A percentile compares a stretch with the other conserved stretches of the same genome.
Evolutionary conservation across 2,888 invertebrate species (phyloP).

Genomic region (Galerucella nymphaeae): DNA sequence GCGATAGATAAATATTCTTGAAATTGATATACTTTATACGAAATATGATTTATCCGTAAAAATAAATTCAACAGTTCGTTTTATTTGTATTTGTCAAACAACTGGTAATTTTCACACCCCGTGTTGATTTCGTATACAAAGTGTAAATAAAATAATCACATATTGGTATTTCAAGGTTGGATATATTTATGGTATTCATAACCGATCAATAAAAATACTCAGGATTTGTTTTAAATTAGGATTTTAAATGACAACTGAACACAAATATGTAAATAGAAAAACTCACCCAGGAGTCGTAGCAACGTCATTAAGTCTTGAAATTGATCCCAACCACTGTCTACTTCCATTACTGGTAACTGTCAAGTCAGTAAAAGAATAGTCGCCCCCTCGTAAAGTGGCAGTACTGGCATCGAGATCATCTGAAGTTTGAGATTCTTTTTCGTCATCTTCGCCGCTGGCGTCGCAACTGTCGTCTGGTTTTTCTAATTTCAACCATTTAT

Average conservation of each 20-base stretch:
- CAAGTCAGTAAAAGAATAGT: slow-evolving; percentile 59
- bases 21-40: too few species aligned
- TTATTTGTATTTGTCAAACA: neutral
- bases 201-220: neutral
- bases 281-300: slow-evolving; percentile 54
- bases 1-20: too few species aligned
- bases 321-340: slow-evolving; percentile 81
- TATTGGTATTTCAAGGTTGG: slow-evolving; percentile 13
- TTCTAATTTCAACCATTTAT: slow-evolving; percentile 76
- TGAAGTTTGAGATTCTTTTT: slow-evolving; percentile 79
- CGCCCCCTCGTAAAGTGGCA: slow-evolving; percentile 70
- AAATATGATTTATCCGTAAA: neutral
- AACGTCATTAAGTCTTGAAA: slow-evolving; percentile 76
- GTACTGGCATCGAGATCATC: slow-evolving; percentile 84
- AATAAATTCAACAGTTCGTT: neutral
- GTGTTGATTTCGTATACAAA: neutral
- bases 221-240: neutral
- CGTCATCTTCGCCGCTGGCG: slow-evolving; percentile 90
- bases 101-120: neutral
- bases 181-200: neutral
- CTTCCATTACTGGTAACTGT: slow-evolving; percentile 53
- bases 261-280: neutral
- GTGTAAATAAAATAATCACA: slow-evolving; percentile 24
- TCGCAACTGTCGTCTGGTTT: slow-evolving; percentile 83
- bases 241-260: neutral